Evolutionary conservation across 2,888 invertebrate genomes (phyloP), one percentile per base, ranked within the genome.

Genomic region (Scaptodrosophila latifasciaeformis): DNA sequence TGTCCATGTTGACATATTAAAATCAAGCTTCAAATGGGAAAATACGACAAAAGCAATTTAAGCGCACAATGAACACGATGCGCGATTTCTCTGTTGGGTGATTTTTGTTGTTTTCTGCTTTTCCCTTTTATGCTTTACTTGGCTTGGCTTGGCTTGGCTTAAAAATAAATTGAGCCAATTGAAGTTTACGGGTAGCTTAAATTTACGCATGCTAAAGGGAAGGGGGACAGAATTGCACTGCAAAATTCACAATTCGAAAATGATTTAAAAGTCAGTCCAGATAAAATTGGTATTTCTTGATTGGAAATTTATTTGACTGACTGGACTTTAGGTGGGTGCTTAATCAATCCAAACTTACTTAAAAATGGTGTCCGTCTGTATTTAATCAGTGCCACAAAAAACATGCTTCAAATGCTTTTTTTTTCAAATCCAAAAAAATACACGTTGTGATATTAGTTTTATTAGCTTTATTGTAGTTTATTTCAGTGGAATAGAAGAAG

Each of bases 131-230:
- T 55, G 65, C 58, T 57, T 66, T 59, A 59, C 58, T 51, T 50
- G 42, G 39, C n/a, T n/a, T n/a, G n/a, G n/a, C n/a, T n/a, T n/a
- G 48, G 40, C 19, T 54, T 67, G 58, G 49, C 75, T 78, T 67
- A 64, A 75, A 75, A 60, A 60, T 78, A 81, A 72, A 72, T 72
- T 72, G 72, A 76, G 47, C 81, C 65, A 72, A 72, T 78, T 72
- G 76, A 75, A 54, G 46, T 15, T 37, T 12, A 19, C 43, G 57
- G 62, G 45, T 34, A n/a, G n/a, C n/a, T n/a, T n/a, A n/a, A n/a
- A n/a, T n/a, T n/a, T n/a, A n/a, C n/a, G n/a, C n/a, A n/a, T n/a
- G n/a, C n/a, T n/a, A n/a, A n/a, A n/a, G n/a, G n/a, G n/a, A n/a
- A n/a, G n/a, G n/a, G n/a, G n/a, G n/a, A n/a, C n/a, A n/a, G n/a